A percentile compares a stretch with the other conserved stretches of the same genome.
Conservation (phyloP, 2,888 invertebrate species). For the Scaptomyza caliginosa region DNA sequence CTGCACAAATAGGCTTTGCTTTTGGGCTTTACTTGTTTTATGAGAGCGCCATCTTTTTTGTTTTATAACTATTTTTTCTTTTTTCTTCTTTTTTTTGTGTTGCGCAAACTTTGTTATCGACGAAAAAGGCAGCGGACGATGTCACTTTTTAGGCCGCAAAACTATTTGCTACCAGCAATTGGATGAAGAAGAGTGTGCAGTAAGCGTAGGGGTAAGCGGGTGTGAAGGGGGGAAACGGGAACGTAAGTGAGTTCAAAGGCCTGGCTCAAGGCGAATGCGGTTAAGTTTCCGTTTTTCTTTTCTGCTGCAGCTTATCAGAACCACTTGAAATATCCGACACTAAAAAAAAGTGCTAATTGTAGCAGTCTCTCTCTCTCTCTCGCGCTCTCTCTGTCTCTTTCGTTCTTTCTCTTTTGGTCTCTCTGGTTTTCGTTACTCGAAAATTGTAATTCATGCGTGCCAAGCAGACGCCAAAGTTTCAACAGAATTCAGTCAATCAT, state of each 20-base stretch:
- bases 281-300: conserved; percentile 43
- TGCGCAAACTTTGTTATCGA: conserved; percentile 73
- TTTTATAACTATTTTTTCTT: too few relatives aligned
- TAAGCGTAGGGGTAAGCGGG: not conserved
- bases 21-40: conserved; percentile 74
- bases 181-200: not conserved
- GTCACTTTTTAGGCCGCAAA: conserved; percentile 74
- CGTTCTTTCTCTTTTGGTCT: conserved; percentile 8
- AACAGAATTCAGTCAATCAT: conserved; percentile 79
- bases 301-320: conserved; percentile 60
- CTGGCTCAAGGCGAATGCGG: conserved; percentile 68
- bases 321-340: conserved; percentile 54
- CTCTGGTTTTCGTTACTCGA: conserved; percentile 68
- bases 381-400: not conserved
- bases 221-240: not conserved
- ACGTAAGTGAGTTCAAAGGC: conserved; percentile 70
- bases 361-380: conserved; percentile 28
- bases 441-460: conserved; percentile 77
- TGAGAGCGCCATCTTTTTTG: conserved; percentile 49
- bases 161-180: conserved; percentile 64
- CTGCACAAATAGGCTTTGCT: conserved; percentile 75
- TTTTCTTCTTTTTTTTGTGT: not conserved
- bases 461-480: conserved; percentile 76
- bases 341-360: conserved; percentile 74
- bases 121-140: conserved; percentile 29